Evolutionary conservation across 2,113 vertebrate genomes (phyloP), one percentile per base, ranked within the genome.

Genomic region (Corydoras maculifer): DNA sequence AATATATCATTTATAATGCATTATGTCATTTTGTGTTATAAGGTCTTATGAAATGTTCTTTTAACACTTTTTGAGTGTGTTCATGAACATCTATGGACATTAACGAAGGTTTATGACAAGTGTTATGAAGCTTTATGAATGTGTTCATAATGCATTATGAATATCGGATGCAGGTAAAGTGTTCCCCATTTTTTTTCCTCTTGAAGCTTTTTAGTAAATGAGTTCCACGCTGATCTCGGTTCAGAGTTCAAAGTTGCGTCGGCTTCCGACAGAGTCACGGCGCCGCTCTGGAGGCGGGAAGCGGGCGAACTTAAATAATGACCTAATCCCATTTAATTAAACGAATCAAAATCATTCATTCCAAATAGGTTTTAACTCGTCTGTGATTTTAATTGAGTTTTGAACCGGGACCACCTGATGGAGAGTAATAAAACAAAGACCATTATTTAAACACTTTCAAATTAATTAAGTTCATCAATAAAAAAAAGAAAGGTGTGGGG

Each of bases 321-420:
- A 31, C 77, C 79, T 77, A 84, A 84, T 82, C 81, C 77, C 80
- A 62, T 72, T 74, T 77, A 74, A 83, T 75, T 81, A 79, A 66
- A 82, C 68, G 72, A 84, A 84, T 69, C 35, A 70, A 83, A 74
- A 63, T 72, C 78, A 78, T 84, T 85, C 76, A 81, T 79, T 77
- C 77, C 79, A 80, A 85, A 85, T 77, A 82, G 69, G 75, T 83
- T 86, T 87, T 81, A 76, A 84, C 84, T 82, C 79, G 74, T 70
- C 75, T 79, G 75, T 73, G 65, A 69, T 79, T 78, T 82, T 83
- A 85, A 84, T 81, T 84, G 73, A 79, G 78, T 84, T 71, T 65
- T 69, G 70, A 83, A 79, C 76, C 72, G 77, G 65, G 68, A 62
- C 13, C 66, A 77, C 76, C 81, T 70, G 69, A 43, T 51, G 71